Evolutionary conservation across 2,888 invertebrate genomes (phyloP).

Genomic region (Molanna angustata): DNA sequence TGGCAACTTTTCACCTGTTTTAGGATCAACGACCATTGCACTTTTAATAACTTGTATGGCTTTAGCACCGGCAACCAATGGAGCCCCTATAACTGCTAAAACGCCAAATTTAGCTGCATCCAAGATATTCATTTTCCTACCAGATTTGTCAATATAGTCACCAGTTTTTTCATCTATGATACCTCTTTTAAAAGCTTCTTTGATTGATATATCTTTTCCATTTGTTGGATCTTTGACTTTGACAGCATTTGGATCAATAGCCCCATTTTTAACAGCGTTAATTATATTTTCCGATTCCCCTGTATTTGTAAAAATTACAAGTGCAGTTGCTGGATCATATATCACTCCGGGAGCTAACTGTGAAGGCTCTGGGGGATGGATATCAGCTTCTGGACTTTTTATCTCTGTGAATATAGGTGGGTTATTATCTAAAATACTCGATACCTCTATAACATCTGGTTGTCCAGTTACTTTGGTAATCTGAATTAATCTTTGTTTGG

Average conservation of each 20-base stretch:
- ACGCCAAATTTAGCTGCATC: slow-evolving; percentile 53
- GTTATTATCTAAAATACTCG: slow-evolving; percentile 51
- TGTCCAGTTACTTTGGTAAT: slow-evolving; percentile 70
- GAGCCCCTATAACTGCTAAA: slow-evolving; percentile 74
- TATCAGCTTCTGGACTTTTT: slow-evolving; percentile 45
- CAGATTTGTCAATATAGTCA: slow-evolving; percentile 64
- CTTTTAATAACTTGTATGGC: slow-evolving; percentile 63
- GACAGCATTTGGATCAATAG: slow-evolving; percentile 62
- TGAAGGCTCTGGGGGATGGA: slow-evolving; percentile 56
- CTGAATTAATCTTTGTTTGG: slow-evolving; percentile 63
- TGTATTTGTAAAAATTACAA: slow-evolving; percentile 69
- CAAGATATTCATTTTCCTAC: slow-evolving; percentile 63
- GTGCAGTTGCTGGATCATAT: slow-evolving; percentile 73
- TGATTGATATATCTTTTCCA: slow-evolving; percentile 60
- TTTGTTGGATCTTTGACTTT: slow-evolving; percentile 68
- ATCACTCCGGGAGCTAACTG: slow-evolving; percentile 71
- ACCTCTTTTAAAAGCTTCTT: slow-evolving; percentile 53
- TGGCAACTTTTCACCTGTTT: slow-evolving; percentile 75
- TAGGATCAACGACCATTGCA: slow-evolving; percentile 72
- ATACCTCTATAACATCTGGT: slow-evolving; percentile 71
- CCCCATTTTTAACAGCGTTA: slow-evolving; percentile 72
- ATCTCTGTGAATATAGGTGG: slow-evolving; percentile 51
- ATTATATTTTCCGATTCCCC: slow-evolving; percentile 70
- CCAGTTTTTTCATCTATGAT: slow-evolving; percentile 49
- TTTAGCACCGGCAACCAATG: slow-evolving; percentile 68